Evolutionary conservation across 2,797 vertebrate genomes (phyloP).

Genomic region (Coilia nasus): DNA sequence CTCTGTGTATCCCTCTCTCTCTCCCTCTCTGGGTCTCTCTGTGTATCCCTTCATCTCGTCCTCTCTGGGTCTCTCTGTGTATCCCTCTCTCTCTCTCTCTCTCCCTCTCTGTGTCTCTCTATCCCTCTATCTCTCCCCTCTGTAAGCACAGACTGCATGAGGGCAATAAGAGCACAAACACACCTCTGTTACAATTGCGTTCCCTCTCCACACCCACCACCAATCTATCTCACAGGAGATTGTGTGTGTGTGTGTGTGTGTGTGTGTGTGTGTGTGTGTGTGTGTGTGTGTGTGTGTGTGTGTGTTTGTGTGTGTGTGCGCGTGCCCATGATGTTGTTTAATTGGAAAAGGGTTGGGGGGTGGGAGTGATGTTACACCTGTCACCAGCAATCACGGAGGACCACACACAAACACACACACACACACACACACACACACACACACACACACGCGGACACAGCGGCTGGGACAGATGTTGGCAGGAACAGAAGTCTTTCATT

Average conservation of each 20-base stretch:
- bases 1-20: too few species aligned
- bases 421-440: conserved; percentile 42
- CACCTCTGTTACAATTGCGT: neutral
- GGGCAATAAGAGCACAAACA: neutral
- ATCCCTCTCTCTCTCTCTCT: too few species aligned
- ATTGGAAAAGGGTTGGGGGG: conserved; percentile 33
- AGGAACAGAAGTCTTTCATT: conserved; percentile 72
- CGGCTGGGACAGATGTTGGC: conserved; percentile 78
- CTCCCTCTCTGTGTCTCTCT: too few species aligned
- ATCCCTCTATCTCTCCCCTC: neutral
- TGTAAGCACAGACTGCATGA: neutral
- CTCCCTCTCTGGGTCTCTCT: too few species aligned
- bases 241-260: conserved; percentile 21
- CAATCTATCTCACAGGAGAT: conserved; percentile 3
- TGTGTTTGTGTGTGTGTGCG: conserved; percentile 6
- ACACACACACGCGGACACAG: conserved; percentile 50
- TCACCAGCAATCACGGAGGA: conserved; percentile 73
- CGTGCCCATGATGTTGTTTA: conserved; percentile 27
- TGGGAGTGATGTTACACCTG: conserved; percentile 76
- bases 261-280: conserved; percentile 13
- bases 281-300: conserved; percentile 23
- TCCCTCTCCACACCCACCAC: neutral
- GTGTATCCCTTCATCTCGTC: too few species aligned
- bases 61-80: too few species aligned
- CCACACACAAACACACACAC: conserved; percentile 41